Evolutionary conservation across 2,797 vertebrate species (phyloP), one percentile per base, ranked within the genome.

Genomic region (Lagodon rhomboides): DNA sequence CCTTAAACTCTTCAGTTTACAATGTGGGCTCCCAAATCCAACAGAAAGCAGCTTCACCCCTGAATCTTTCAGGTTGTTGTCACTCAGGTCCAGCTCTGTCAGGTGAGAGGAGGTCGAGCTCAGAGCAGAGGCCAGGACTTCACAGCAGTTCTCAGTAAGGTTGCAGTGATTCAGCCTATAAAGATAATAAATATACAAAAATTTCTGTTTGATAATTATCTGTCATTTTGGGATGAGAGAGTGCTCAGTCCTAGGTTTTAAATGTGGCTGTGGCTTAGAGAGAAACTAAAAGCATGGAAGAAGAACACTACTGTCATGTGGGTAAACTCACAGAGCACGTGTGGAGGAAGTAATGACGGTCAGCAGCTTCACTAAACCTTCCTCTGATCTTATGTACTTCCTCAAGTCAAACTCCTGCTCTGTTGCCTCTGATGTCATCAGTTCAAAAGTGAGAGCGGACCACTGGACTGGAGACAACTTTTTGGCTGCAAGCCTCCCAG

Each of bases 351-450:
- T 90, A n/a, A 89, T 73, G 25, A 90, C 89, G 3, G 67, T 53
- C 64, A 88, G 63, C 34, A 92, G 82, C 38, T 83, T 91, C 46
- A 23, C 25, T 6, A 89, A 34, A 10, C 87, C 87, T 56, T 90
- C 84, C 4, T 91, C 85, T 64, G 91, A 89, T 68, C 63, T 75
- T 13, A 71, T 69, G 60, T 87, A 91, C 56, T 81, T 86, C 55
- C 81, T 90, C 34, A 91, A 63, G 64, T 91, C 78, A 46, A 92
- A 91, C 77, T 71, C 82, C 10, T 85, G 41, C 54, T 77, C 75
- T 12, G 63, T 63, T 38, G 83, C 63, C 17, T 89, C 87, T 25
- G 85, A 86, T 22, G 75, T 88, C 71, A 85, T 84, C 34, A 92
- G 79, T 61, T 89, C 71, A 73, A 86, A 89, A 3, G 80, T 85